Evolutionary conservation across 2,888 invertebrate species (phyloP).

Genomic region (Heliconius charithonia): DNA sequence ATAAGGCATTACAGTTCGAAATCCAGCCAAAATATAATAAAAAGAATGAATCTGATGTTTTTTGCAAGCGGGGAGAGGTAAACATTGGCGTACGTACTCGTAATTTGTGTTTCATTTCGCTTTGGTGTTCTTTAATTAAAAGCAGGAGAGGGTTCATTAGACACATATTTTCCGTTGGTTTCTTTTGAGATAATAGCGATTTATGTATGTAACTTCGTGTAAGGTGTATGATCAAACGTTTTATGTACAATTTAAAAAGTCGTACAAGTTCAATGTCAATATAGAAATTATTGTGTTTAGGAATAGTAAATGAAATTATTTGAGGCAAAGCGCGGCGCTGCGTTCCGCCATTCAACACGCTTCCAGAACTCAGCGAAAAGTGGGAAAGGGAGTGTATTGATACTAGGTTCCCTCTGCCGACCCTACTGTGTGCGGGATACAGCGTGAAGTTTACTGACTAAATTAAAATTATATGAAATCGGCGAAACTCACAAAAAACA

Average conservation of each 20-base stretch:
- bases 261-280: background rate
- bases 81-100: constrained; percentile 18
- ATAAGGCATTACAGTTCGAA: constrained; percentile 2
- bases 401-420: too few relatives aligned
- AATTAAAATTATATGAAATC: too few relatives aligned
- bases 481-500: too few relatives aligned
- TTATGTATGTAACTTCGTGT: background rate
- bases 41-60: background rate
- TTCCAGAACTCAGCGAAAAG: too few relatives aligned
- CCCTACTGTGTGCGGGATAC: too few relatives aligned
- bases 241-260: constrained; percentile 51
- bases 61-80: constrained; percentile 6
- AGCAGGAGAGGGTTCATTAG: constrained; percentile 18
- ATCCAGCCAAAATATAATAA: constrained; percentile 7
- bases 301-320: too few relatives aligned
- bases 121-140: constrained; percentile 30
- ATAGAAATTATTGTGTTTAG: too few relatives aligned
- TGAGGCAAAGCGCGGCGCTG: too few relatives aligned
- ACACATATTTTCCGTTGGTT: constrained; percentile 22
- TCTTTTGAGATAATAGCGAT: background rate
- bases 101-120: constrained; percentile 30
- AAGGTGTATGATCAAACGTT: constrained; percentile 41
- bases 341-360: too few relatives aligned
- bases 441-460: too few relatives aligned
- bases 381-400: too few relatives aligned